A percentile compares a stretch with the other conserved stretches of the same genome.
Conservation (phyloP, 2,113 vertebrate species). For the Elaphurus davidianus region DNA sequence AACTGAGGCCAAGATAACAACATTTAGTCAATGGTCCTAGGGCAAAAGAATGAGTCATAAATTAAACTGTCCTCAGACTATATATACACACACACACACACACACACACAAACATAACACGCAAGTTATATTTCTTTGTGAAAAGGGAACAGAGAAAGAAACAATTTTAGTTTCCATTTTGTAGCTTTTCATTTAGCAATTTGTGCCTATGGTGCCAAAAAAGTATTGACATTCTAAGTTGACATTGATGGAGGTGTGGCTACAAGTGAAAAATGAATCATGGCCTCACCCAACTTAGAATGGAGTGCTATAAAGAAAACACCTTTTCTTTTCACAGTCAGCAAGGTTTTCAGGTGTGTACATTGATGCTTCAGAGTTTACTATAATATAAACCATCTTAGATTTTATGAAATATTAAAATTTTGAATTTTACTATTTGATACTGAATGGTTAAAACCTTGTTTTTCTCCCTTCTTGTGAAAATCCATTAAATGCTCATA, state of each 20-base stretch:
- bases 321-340: neutral
- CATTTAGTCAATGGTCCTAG: neutral
- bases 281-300: neutral
- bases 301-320: neutral
- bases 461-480: neutral
- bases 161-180: neutral
- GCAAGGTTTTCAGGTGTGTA: neutral
- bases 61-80: neutral
- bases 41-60: neutral
- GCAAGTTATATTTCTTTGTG: neutral
- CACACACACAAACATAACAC: neutral
- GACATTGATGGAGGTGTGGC: neutral
- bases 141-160: neutral
- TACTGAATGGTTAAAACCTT: neutral
- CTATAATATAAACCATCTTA: neutral
- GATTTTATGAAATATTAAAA: neutral
- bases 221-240: constrained; percentile 41
- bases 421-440: neutral
- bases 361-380: neutral
- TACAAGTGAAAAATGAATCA: neutral
- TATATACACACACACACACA: neutral
- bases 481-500: neutral
- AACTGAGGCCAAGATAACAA: neutral
- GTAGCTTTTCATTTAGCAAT: neutral
- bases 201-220: constrained; percentile 35